phyloP scores from a whole-genome alignment of 2,888 invertebrate genomes.

The Chalcosyrphus nemorum region DNA sequence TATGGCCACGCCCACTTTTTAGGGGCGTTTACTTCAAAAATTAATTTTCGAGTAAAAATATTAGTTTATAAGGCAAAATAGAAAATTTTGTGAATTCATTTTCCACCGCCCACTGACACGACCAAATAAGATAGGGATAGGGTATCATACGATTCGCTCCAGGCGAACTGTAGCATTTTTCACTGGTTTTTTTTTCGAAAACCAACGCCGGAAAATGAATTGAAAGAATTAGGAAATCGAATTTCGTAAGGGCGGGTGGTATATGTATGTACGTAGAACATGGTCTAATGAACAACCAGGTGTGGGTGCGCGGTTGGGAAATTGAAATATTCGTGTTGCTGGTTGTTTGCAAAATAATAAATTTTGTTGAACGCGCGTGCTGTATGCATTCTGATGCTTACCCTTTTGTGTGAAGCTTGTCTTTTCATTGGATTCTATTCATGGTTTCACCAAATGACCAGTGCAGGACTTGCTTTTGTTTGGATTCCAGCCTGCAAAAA shows the following conservation, averaged over 20 bases:
- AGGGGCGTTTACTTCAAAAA: no score
- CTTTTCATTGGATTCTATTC: constrained; percentile 55
- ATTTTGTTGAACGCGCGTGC: constrained; percentile 31
- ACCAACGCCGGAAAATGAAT: constrained; percentile 25
- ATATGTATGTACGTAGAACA: constrained; percentile 28
- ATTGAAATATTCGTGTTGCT: constrained; percentile 27
- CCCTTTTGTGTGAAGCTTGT: constrained; percentile 51
- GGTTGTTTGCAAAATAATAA: constrained; percentile 15
- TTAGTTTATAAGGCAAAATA: no score
- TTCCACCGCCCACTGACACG: no score
- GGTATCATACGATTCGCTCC: no score
- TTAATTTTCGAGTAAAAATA: no score
- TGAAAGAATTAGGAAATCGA: constrained; percentile 65
- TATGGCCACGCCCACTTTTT: no score
- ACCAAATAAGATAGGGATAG: no score
- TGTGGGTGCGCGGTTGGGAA: constrained; percentile 8
- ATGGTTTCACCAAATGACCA: constrained; percentile 30
- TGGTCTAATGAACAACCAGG: constrained; percentile 49
- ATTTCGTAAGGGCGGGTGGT: constrained; percentile 38
- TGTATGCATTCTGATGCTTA: constrained; percentile 52
- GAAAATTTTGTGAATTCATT: no score
- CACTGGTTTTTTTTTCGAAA: neutral
- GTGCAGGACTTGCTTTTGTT: neutral
- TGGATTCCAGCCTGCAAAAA: constrained; percentile 19
- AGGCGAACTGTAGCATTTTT: no score